Base-by-base conservation (phyloP, 2,888 invertebrate genomes). In the Xanthorhoe designata region DNA sequence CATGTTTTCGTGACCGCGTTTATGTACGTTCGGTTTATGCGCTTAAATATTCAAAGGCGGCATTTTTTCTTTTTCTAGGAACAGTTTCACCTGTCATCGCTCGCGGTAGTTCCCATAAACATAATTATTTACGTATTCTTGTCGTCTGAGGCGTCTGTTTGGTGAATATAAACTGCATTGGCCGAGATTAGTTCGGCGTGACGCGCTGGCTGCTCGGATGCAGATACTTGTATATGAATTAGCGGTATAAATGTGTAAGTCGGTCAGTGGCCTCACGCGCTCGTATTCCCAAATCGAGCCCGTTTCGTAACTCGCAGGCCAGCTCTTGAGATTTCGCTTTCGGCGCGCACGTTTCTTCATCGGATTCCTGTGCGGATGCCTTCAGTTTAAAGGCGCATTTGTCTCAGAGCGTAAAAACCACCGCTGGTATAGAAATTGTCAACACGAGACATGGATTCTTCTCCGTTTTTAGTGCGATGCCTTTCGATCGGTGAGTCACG, bases 241-340 rank as follows among this genome's bases (percentile, higher is more conserved):
- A 89, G 88, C 88, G 85, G 88, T 88, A 85, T 90, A 89, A 89
- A 90, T 89, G 86, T 90, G 90, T 90, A 91, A 89, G 87, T 91
- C 90, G 92, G 92, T 91, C 92, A 90, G 83, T 88, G 92, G 89
- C 89, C 91, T 81, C 90, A 82, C 84, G 76, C 77, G 79, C 72
- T 74, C 83, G 85, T 84, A 88, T 89, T 87, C 87, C 86, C 88
- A 90, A 90, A 91, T 90, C 88, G 88, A 84, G 84, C 84, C 71
- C 77, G 84, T 91, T 91, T 90, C 90, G 90, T 89, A 91, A 92
- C 79, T 79, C 78, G 79, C 82, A 72, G 58, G 61, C 80, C 60
- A 79, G 77, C 84, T 84, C 83, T 85, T 79, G 83, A 85, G 85
- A 84, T 90, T 90, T 90, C 89, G 87, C 87, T 90, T 89, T 90